These are phyloP conservation scores for Papilio polyxenes DNA, from an alignment of 1,140 invertebrate species.

Conservation along the genomic window DNA sequence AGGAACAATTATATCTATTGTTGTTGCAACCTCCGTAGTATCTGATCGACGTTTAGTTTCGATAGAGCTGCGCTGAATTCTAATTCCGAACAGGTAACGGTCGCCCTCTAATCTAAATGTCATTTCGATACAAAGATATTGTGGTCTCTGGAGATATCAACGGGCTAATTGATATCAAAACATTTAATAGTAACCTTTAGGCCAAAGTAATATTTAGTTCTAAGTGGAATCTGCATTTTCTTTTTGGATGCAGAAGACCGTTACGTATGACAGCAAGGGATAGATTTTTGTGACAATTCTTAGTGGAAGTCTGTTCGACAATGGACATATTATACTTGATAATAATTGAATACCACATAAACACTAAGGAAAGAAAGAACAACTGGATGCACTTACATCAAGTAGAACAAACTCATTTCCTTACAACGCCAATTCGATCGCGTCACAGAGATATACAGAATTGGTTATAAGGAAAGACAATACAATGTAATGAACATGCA, in stretches of 20 bases:
- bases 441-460: constrained; percentile 1
- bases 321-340: neutral
- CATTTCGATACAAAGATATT: neutral
- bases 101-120: neutral
- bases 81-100: constrained; percentile 27
- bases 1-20: constrained; percentile 66
- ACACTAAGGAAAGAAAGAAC: neutral
- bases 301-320: neutral
- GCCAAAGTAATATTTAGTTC: neutral
- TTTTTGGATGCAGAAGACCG: neutral
- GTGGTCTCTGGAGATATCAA: neutral
- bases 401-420: constrained; percentile 5
- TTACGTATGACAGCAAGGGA: no score
- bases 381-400: neutral
- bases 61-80: constrained; percentile 14
- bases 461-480: constrained; percentile 18
- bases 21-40: constrained; percentile 60
- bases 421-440: constrained; percentile 23
- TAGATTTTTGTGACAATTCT: neutral
- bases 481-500: constrained; percentile 23
- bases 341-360: neutral
- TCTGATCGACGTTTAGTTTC: constrained; percentile 52
- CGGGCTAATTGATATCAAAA: neutral
- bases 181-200: neutral
- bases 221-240: neutral